A percentile compares a stretch with the other conserved stretches of the same genome.
These are phyloP conservation scores for Elephantulus edwardii DNA, from an alignment of 2,113 vertebrate genomes.

Conservation along the genomic window DNA sequence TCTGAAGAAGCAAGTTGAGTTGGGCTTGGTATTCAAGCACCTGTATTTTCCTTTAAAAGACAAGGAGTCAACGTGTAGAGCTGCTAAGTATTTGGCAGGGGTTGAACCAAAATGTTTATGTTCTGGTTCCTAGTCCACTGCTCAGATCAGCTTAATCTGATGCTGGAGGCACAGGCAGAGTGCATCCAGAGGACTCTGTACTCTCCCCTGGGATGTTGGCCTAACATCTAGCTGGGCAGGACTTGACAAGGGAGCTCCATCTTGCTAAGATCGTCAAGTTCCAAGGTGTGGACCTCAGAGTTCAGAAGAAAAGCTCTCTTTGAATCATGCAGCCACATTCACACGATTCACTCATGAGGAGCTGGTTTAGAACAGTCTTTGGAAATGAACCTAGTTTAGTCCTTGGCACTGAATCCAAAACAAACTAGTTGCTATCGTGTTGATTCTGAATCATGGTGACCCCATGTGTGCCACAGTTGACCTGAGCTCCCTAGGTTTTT, in stretches of 20 bases:
- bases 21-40: fast-evolving
- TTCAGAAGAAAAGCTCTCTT: neutral
- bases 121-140: neutral
- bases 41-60: neutral
- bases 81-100: no score
- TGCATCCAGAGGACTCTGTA: fast-evolving
- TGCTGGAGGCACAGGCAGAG: neutral
- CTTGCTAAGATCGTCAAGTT: neutral
- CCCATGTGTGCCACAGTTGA: no score
- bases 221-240: neutral
- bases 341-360: no score
- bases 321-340: no score
- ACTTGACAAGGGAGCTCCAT: neutral
- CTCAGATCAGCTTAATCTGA: neutral
- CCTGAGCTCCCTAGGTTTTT: no score
- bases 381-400: neutral
- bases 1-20: no score
- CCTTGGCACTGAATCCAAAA: fast-evolving
- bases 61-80: no score
- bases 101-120: neutral
- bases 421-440: no score
- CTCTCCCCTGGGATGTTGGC: fast-evolving
- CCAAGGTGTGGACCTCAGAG: neutral
- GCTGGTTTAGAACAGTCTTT: no score
- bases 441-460: no score